phyloP scores from a whole-genome alignment of 2,113 vertebrate genomes.

The Menidia beryllina region DNA sequence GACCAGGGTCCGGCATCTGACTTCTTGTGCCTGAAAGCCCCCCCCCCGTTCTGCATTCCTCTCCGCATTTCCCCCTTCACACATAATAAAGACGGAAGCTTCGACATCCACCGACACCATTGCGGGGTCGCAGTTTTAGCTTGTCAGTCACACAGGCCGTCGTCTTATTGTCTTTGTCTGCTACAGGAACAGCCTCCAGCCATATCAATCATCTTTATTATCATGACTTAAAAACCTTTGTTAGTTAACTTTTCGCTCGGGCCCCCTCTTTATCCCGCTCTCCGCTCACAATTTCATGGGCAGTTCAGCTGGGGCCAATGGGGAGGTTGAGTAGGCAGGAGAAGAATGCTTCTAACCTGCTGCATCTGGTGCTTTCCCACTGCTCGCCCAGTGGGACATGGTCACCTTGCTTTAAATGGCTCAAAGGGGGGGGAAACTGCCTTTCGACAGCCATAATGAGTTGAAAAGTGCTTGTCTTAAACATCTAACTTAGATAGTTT shows the following conservation, averaged over 20 bases:
- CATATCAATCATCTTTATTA: slow-evolving; percentile 85
- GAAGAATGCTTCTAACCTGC: slow-evolving; percentile 86
- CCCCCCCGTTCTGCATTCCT: slow-evolving; percentile 68
- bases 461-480: slow-evolving; percentile 81
- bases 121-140: slow-evolving; percentile 72
- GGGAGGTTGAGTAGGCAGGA: slow-evolving; percentile 78
- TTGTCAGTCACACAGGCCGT: slow-evolving; percentile 76
- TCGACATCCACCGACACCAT: slow-evolving; percentile 71
- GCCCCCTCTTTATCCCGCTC: slow-evolving; percentile 74
- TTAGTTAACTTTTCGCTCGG: slow-evolving; percentile 75
- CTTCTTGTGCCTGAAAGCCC: slow-evolving; percentile 53
- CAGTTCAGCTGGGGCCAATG: slow-evolving; percentile 80
- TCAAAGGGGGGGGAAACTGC: slow-evolving; percentile 70
- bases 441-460: slow-evolving; percentile 80
- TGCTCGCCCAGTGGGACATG: slow-evolving; percentile 83
- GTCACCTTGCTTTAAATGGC: slow-evolving; percentile 85
- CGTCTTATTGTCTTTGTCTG: slow-evolving; percentile 73
- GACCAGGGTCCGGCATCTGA: slow-evolving; percentile 25
- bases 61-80: slow-evolving; percentile 48
- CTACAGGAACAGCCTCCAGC: slow-evolving; percentile 83
- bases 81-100: slow-evolving; percentile 74
- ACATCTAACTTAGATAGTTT: slow-evolving; percentile 80
- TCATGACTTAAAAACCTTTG: slow-evolving; percentile 84
- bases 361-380: slow-evolving; percentile 84
- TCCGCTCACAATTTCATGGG: slow-evolving; percentile 85